Conservation (phyloP, 2,888 invertebrate species). For the Suillia variegata region DNA sequence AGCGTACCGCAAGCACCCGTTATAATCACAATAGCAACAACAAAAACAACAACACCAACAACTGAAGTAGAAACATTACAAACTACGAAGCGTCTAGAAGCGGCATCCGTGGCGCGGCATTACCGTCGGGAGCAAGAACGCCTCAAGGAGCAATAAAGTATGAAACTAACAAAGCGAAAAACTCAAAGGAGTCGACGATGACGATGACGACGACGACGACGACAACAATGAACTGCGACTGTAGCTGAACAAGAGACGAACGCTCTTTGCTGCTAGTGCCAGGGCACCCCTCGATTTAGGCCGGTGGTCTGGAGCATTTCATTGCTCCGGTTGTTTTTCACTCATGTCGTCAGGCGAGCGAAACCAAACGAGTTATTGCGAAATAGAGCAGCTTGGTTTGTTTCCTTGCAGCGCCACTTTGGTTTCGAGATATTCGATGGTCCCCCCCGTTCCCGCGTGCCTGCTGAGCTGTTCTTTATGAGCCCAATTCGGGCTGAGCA, state of each 20-base stretch:
- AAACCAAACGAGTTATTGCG: neutral
- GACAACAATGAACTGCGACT: neutral
- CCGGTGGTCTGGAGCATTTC: no score
- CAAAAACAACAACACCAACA: neutral
- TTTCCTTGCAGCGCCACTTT: neutral
- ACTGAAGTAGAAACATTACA: no score
- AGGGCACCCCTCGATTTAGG: neutral
- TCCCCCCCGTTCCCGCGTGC: no score
- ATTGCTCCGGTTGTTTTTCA: neutral
- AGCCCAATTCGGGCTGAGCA: constrained; percentile 19
- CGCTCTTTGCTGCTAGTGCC: no score
- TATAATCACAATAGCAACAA: neutral
- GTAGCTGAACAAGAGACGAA: no score
- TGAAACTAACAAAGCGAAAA: constrained; percentile 26
- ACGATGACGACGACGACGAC: no score
- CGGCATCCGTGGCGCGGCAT: neutral
- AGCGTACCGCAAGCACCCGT: neutral
- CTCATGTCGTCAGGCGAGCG: neutral
- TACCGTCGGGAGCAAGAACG: constrained; percentile 4
- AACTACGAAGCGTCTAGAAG: neutral
- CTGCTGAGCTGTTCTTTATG: constrained; percentile 24
- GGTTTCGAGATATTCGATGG: neutral
- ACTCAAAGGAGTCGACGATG: constrained; percentile 21
- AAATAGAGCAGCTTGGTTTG: neutral
- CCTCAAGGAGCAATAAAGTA: constrained; percentile 26